Percentiles rank a stretch among this genome's conserved stretches.
These are phyloP conservation scores for Drosophila subobscura DNA, from an alignment of 1,140 invertebrate genomes.

Conservation along the genomic window DNA sequence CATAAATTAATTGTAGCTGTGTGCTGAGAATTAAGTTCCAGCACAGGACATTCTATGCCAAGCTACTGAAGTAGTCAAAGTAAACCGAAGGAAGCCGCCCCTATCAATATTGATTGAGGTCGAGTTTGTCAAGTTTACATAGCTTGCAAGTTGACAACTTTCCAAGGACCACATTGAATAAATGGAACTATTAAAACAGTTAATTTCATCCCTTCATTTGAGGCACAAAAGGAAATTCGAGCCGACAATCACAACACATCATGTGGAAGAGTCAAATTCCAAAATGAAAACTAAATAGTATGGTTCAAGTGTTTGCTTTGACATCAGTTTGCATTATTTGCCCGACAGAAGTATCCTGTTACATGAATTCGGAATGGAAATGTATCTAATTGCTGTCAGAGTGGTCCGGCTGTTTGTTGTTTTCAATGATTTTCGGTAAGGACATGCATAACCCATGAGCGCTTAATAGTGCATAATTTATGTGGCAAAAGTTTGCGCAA, in stretches of 20 bases:
- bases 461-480: slow-evolving; percentile 52
- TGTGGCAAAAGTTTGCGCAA: slow-evolving; percentile 44
- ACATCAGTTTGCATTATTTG: too few relatives aligned
- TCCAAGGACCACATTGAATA: slow-evolving; percentile 35
- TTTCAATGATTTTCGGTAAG: slow-evolving; percentile 5
- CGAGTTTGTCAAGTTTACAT: slow-evolving; percentile 31
- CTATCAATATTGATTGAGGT: slow-evolving; percentile 44
- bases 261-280: slow-evolving; percentile 18
- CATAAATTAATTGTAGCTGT: slow-evolving; percentile 48
- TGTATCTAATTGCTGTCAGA: slow-evolving; percentile 43
- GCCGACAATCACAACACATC: slow-evolving; percentile 4
- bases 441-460: slow-evolving; percentile 41
- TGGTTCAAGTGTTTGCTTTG: background rate
- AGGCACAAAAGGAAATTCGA: slow-evolving; percentile 12
- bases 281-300: slow-evolving; percentile 17
- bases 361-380: slow-evolving; percentile 21
- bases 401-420: background rate
- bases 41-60: slow-evolving; percentile 66
- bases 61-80: slow-evolving; percentile 58
- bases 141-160: slow-evolving; percentile 24
- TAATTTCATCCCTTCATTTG: slow-evolving; percentile 25
- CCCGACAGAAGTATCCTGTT: slow-evolving; percentile 20
- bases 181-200: slow-evolving; percentile 3
- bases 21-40: slow-evolving; percentile 68
- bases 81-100: slow-evolving; percentile 11